Conservation (phyloP, 1,140 invertebrate species). For the Drosophila kurseongensis region DNA sequence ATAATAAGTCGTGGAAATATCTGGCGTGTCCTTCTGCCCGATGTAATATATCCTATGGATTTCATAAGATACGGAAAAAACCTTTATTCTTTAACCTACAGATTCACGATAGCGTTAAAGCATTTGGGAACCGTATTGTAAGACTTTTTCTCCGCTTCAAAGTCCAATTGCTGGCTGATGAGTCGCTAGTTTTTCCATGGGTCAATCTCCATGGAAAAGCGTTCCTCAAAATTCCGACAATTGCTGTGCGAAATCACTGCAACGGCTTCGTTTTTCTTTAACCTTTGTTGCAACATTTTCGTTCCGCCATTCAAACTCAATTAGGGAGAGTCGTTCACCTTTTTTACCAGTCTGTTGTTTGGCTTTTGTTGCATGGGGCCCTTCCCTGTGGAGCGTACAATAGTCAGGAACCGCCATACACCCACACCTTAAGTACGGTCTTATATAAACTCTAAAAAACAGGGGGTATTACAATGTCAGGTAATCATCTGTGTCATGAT, state of each 20-base stretch:
- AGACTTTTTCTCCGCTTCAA: slow-evolving; percentile 11
- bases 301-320: slow-evolving; percentile 75
- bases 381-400: slow-evolving; percentile 26
- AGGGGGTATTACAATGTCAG: too few relatives aligned
- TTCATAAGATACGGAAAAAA: too few relatives aligned
- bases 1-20: too few relatives aligned
- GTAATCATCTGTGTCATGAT: too few relatives aligned
- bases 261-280: slow-evolving; percentile 42
- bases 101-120: too few relatives aligned
- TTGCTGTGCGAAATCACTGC: slow-evolving; percentile 40
- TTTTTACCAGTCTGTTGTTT: slow-evolving; percentile 28
- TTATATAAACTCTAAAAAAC: background rate
- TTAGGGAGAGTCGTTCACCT: slow-evolving; percentile 75
- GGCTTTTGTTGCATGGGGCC: slow-evolving; percentile 20
- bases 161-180: slow-evolving; percentile 25
- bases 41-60: too few relatives aligned
- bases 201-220: slow-evolving; percentile 20
- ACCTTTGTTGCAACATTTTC: slow-evolving; percentile 44
- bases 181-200: slow-evolving; percentile 4
- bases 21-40: too few relatives aligned
- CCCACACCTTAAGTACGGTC: slow-evolving; percentile 12
- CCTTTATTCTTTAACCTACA: too few relatives aligned
- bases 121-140: too few relatives aligned
- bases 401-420: slow-evolving; percentile 31
- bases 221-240: slow-evolving; percentile 21